phyloP scores from a whole-genome alignment of 2,113 vertebrate genomes.

The Oreochromis aureus region DNA sequence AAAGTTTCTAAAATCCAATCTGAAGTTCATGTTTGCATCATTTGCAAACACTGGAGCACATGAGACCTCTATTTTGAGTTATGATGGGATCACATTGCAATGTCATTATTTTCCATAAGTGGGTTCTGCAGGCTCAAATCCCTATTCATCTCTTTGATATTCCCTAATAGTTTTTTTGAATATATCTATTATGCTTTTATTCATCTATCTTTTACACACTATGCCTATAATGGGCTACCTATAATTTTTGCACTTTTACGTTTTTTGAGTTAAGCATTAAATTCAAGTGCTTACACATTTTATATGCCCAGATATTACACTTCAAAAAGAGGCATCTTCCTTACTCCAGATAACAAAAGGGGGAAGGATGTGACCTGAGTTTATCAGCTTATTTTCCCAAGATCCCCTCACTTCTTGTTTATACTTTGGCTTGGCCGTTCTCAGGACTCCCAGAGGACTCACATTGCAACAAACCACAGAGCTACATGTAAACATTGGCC shows the following conservation, averaged over 20 bases:
- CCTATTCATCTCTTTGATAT: not conserved
- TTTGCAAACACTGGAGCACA: slow-evolving; percentile 13
- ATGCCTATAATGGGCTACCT: fast-evolving
- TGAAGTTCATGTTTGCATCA: slow-evolving; percentile 26
- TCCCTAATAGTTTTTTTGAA: not conserved
- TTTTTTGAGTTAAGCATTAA: not conserved
- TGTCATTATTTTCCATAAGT: slow-evolving; percentile 25
- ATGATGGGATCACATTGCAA: slow-evolving; percentile 11
- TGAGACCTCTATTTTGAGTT: slow-evolving; percentile 12
- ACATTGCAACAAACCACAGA: slow-evolving; percentile 4
- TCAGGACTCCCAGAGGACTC: slow-evolving; percentile 37
- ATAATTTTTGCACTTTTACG: not conserved
- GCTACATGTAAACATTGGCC: slow-evolving; percentile 46
- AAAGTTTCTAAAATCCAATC: slow-evolving; percentile 6
- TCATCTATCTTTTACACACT: not conserved
- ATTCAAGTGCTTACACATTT: not conserved
- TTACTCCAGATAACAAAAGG: not conserved
- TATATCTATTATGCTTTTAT: not conserved
- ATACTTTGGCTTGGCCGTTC: not conserved
- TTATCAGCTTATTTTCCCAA: slow-evolving; percentile 23
- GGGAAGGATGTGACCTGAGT: not conserved
- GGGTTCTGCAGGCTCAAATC: not conserved
- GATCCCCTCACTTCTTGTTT: slow-evolving; percentile 19
- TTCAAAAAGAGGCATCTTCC: not conserved
- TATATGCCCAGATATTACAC: not conserved